These are phyloP conservation scores for Sardina pilchardus DNA, from an alignment of 2,113 vertebrate species.

Conservation along the genomic window DNA sequence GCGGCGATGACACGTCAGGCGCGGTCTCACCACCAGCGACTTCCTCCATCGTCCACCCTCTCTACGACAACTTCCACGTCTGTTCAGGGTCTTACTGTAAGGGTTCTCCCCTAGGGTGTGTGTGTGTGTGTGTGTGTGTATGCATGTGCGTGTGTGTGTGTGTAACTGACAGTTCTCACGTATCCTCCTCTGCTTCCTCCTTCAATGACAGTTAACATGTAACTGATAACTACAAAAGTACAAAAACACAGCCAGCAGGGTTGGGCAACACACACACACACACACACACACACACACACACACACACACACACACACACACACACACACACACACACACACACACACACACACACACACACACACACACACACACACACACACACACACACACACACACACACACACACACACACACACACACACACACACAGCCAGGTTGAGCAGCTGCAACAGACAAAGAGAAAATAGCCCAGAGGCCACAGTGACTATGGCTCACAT, in stretches of 20 bases:
- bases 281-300: neutral
- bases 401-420: neutral
- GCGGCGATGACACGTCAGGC: too few species aligned
- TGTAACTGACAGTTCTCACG: neutral
- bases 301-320: too few species aligned
- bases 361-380: neutral
- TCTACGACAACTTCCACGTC: too few species aligned
- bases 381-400: neutral
- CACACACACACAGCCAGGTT: neutral
- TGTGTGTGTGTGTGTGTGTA: neutral
- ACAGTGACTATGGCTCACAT: too few species aligned
- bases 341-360: neutral
- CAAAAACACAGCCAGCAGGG: too few species aligned
- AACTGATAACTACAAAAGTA: too few species aligned
- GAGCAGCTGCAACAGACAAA: too few species aligned
- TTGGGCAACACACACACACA: neutral
- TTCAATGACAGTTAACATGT: neutral
- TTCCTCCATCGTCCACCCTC: too few species aligned
- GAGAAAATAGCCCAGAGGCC: too few species aligned
- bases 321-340: neutral
- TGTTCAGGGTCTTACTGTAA: neutral
- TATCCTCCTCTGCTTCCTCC: neutral
- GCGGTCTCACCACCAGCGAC: too few species aligned
- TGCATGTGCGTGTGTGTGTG: neutral
- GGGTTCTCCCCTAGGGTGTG: neutral